phyloP scores from a whole-genome alignment of 2,888 invertebrate species.

The Agrypnus murinus region DNA sequence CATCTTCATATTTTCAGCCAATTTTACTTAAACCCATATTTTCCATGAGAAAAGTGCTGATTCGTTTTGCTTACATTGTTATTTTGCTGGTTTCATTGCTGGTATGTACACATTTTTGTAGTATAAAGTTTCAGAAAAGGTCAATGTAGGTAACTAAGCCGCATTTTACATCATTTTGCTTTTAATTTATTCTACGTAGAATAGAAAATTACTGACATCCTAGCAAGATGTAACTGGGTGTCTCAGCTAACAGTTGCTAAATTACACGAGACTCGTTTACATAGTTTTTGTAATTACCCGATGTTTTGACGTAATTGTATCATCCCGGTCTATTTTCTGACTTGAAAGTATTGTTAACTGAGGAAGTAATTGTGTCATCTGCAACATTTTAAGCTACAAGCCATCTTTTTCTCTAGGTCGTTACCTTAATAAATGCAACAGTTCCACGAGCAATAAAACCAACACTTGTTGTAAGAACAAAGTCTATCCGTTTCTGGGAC shows the following conservation, averaged over 20 bases:
- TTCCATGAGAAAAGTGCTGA: no score
- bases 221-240: slow-evolving; percentile 5
- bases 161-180: no score
- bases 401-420: neutral
- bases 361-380: neutral
- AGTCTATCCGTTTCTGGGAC: slow-evolving; percentile 13
- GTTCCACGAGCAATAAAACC: slow-evolving; percentile 4
- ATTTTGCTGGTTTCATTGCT: no score
- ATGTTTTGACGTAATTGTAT: neutral
- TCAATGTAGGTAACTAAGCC: no score
- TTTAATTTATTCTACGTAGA: no score
- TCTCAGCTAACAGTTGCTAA: slow-evolving; percentile 5
- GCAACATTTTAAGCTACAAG: neutral
- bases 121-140: no score
- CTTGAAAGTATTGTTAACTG: slow-evolving; percentile 2
- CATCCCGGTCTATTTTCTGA: slow-evolving; percentile 10
- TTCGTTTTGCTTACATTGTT: no score
- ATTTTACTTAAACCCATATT: no score
- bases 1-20: no score
- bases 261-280: neutral
- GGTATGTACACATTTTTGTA: no score
- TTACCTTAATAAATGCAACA: slow-evolving; percentile 8
- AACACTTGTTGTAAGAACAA: slow-evolving; percentile 7
- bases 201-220: no score
- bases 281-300: slow-evolving; percentile 2